A percentile compares a stretch with the other conserved stretches of the same genome.
These are phyloP conservation scores for Apotomis capreana DNA, from an alignment of 2,888 invertebrate species.

Conservation along the genomic window DNA sequence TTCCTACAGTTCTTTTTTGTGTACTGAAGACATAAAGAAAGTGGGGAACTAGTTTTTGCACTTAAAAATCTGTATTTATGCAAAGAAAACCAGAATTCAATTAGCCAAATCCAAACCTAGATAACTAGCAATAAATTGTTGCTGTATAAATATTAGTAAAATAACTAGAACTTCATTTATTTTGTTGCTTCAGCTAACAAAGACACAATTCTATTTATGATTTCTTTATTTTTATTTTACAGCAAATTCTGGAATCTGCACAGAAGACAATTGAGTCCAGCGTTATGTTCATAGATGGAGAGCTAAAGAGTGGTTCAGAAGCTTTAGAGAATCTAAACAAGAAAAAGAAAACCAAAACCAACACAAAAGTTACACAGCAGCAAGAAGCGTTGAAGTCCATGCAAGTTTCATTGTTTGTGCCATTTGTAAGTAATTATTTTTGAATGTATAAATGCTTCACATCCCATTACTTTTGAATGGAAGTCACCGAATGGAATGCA, in stretches of 20 bases:
- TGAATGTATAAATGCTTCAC: not conserved
- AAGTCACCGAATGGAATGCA: no score
- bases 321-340: conserved; percentile 85
- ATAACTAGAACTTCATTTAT: not conserved
- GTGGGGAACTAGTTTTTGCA: no score
- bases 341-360: conserved; percentile 82
- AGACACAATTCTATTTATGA: not conserved
- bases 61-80: no score
- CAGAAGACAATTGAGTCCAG: conserved; percentile 85
- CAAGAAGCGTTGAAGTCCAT: conserved; percentile 79
- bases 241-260: conserved; percentile 85
- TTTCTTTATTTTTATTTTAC: conserved; percentile 49
- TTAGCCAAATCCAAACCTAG: no score
- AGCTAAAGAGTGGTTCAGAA: conserved; percentile 85
- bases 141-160: no score
- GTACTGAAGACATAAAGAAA: no score
- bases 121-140: no score
- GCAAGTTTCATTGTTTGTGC: conserved; percentile 87
- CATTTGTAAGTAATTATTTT: conserved; percentile 83
- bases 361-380: conserved; percentile 66
- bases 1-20: no score
- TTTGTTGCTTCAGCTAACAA: not conserved
- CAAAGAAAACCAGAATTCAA: no score
- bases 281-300: conserved; percentile 89
- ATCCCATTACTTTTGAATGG: no score